Percentiles rank a stretch among this genome's conserved stretches.
phyloP scores from a whole-genome alignment of 2,888 invertebrate genomes.

The Parnassius orleans region DNA sequence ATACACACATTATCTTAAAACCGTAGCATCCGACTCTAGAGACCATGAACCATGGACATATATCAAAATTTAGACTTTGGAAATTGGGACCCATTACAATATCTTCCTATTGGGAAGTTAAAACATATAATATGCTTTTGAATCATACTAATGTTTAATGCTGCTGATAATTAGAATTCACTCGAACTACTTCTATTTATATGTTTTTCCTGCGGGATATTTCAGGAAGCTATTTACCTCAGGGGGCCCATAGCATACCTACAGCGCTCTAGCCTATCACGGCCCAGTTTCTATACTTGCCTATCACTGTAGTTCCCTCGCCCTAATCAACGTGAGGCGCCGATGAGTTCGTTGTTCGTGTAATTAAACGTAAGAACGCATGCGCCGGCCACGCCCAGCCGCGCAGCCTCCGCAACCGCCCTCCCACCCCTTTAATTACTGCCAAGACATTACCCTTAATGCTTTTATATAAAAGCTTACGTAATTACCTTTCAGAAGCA shows the following conservation, averaged over 20 bases:
- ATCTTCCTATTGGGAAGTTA: too few species aligned
- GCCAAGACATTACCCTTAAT: slow-evolving; percentile 77
- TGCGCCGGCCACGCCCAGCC: slow-evolving; percentile 74
- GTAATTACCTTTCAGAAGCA: slow-evolving; percentile 38
- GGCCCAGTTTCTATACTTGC: slow-evolving; percentile 26
- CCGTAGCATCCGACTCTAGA: too few species aligned
- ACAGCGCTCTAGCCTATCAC: slow-evolving; percentile 31
- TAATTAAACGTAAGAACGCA: slow-evolving; percentile 73
- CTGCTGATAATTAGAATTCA: too few species aligned
- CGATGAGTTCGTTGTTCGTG: slow-evolving; percentile 70
- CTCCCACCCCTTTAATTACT: slow-evolving; percentile 65
- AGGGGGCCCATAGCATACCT: slow-evolving; percentile 29
- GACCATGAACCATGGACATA: too few species aligned
- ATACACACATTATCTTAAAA: too few species aligned
- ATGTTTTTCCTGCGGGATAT: too few species aligned
- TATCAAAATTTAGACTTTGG: too few species aligned
- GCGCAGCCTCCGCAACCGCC: slow-evolving; percentile 65
- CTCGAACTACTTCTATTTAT: too few species aligned
- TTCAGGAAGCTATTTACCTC: too few species aligned
- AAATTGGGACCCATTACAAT: too few species aligned
- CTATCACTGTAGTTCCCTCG: slow-evolving; percentile 41
- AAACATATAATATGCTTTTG: too few species aligned
- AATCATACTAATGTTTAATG: too few species aligned
- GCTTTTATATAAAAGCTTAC: slow-evolving; percentile 51
- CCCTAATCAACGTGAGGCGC: slow-evolving; percentile 73